Conservation (phyloP, 1,140 invertebrate genomes). For the Drosophila tsacasi region DNA sequence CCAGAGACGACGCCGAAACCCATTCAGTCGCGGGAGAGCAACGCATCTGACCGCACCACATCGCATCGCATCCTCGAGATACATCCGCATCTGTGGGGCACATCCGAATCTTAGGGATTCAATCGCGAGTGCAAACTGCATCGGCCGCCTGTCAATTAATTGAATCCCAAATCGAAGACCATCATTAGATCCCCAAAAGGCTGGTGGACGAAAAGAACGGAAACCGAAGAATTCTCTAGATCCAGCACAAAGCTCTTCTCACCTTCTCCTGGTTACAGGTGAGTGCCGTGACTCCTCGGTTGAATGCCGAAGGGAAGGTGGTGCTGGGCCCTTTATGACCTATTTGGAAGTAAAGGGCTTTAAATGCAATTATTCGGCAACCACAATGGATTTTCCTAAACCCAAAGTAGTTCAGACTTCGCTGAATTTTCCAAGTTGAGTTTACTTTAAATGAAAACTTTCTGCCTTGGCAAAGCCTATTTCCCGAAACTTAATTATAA, state of each 20-base stretch:
- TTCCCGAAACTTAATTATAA: neutral
- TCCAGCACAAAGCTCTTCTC: slow-evolving; percentile 43
- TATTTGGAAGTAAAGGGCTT: slow-evolving; percentile 46
- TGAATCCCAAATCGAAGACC: slow-evolving; percentile 5
- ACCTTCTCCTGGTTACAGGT: slow-evolving; percentile 50
- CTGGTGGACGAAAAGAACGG: too few relatives aligned
- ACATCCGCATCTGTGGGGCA: slow-evolving; percentile 28
- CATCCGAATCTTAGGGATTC: slow-evolving; percentile 19
- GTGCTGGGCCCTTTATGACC: slow-evolving; percentile 43
- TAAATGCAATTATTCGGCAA: slow-evolving; percentile 44
- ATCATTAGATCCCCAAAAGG: slow-evolving; percentile 4
- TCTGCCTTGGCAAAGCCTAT: neutral
- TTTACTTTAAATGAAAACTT: neutral
- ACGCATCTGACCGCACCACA: slow-evolving; percentile 63
- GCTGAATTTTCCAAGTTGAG: neutral
- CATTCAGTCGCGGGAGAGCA: slow-evolving; percentile 70
- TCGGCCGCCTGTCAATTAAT: slow-evolving; percentile 47
- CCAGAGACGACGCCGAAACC: slow-evolving; percentile 1
- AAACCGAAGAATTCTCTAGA: neutral
- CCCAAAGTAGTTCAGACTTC: slow-evolving; percentile 4
- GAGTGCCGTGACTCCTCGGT: slow-evolving; percentile 18
- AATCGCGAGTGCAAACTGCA: slow-evolving; percentile 54
- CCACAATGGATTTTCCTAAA: slow-evolving; percentile 30
- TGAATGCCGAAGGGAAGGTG: slow-evolving; percentile 2
- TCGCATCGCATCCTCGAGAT: slow-evolving; percentile 50